Base-by-base conservation (phyloP, 2,888 invertebrate genomes). In the Ptilodon capucinus region DNA sequence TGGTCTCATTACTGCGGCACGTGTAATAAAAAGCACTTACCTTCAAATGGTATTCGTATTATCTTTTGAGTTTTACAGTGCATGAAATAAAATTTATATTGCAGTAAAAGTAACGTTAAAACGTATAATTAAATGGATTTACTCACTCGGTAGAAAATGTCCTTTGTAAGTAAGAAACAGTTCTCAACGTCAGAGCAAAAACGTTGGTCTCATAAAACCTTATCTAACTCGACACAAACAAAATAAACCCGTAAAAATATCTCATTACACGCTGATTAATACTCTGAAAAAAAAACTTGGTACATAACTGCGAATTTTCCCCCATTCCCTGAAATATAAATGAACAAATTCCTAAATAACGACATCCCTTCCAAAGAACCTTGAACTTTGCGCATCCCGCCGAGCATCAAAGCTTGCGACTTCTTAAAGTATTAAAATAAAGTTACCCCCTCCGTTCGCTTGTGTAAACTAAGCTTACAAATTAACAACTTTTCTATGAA, bases 381-480 rank as follows among this genome's bases (percentile, higher is more conserved):
- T 59, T 66, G 60, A 57, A 69, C 55, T 58, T 57, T 61, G 53
- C 54, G 57, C 60, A 56, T 58, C 60, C 54, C 47, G 51, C 57
- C 54, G 51, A 63, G 61, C 61, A 64, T 71, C 68, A 67, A 65
- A 63, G 68, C 65, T 59, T 64, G 60, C 51, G 54, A 70, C 68
- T 71, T 64, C 60, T 60, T 67, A 63, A 70, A 66, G 68, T 71
- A 68, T 71, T 71, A 66, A 69, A 70, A 65, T 60, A 59, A 61
- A 56, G 59, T 61, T 63, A 64, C 58, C 45, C 48, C 50, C 53
- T 51, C 36, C 44, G 42, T 42, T 14, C 46, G 41, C 50, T 61
- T 61, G 57, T 55, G 49, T 64, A 52, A 55, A 57, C 25, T 34
- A 52, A 57, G 47, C 62, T 35, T 42, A 19, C 11, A 46, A 57